phyloP scores from a whole-genome alignment of 2,888 invertebrate species.

The Catocala fraxini region DNA sequence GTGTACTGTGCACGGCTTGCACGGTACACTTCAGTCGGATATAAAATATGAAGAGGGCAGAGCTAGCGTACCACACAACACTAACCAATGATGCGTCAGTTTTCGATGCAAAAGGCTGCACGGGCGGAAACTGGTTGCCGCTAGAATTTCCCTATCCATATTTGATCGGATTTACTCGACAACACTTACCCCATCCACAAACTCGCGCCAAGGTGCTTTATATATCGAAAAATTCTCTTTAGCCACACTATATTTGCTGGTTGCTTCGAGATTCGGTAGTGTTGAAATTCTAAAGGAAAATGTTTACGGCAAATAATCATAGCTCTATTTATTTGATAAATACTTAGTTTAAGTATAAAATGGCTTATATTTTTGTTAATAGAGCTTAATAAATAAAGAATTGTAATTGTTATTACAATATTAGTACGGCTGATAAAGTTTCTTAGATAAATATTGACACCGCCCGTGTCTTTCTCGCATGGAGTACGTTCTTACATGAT shows the following conservation, averaged over 20 bases:
- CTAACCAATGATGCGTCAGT: conserved; percentile 59
- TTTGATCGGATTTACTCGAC: conserved; percentile 75
- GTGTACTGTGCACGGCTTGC: neutral
- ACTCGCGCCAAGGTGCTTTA: conserved; percentile 62
- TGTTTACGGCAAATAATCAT: conserved; percentile 12
- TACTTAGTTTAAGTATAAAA: neutral
- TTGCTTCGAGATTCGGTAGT: conserved; percentile 30
- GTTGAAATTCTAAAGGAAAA: conserved; percentile 23
- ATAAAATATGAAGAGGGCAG: conserved; percentile 35
- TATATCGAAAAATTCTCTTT: conserved; percentile 63
- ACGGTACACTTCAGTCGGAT: conserved; percentile 21
- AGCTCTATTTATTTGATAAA: neutral
- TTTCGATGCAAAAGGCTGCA: conserved; percentile 63
- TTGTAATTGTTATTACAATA: too few relatives aligned
- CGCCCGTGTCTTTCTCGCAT: too few relatives aligned
- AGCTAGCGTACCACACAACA: conserved; percentile 36
- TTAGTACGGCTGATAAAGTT: too few relatives aligned
- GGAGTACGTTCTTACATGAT: too few relatives aligned
- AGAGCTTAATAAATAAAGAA: too few relatives aligned
- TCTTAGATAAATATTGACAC: too few relatives aligned
- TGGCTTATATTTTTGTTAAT: neutral
- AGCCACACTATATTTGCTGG: conserved; percentile 40
- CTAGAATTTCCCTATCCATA: conserved; percentile 71
- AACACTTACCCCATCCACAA: conserved; percentile 66
- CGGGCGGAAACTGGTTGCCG: conserved; percentile 57